Evolutionary conservation across 1,140 invertebrate species (phyloP).

Genomic region (Ooceraea biroi): DNA sequence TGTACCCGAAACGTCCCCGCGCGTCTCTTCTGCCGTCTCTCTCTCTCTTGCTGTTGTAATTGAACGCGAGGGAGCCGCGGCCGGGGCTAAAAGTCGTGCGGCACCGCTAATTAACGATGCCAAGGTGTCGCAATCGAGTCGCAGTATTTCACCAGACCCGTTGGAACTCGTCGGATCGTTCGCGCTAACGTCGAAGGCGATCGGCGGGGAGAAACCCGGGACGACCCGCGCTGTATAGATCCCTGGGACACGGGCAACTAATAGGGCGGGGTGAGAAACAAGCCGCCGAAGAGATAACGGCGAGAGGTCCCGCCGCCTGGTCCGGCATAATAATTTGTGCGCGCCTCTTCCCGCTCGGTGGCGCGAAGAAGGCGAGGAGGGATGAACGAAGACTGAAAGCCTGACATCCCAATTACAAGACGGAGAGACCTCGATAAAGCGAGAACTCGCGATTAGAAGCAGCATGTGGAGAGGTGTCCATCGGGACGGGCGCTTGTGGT

Average conservation of each 20-base stretch:
- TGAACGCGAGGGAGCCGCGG: conserved; percentile 72
- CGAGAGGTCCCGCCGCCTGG: conserved; percentile 41
- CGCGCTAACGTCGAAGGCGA: conserved; percentile 8
- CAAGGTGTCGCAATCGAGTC: conserved; percentile 82
- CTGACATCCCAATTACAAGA: conserved; percentile 69
- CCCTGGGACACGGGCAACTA: conserved; percentile 79
- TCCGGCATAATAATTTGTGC: conserved; percentile 76
- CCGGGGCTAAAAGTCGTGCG: conserved; percentile 75
- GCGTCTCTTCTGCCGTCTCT: background rate
- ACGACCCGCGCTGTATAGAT: conserved; percentile 64
- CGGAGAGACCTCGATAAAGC: conserved; percentile 49
- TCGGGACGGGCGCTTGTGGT: background rate
- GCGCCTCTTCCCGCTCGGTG: conserved; percentile 9
- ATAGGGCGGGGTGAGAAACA: conserved; percentile 82
- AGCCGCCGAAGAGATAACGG: conserved; percentile 80
- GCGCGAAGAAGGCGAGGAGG: background rate
- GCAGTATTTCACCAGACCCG: conserved; percentile 80
- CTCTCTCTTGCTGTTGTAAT: conserved; percentile 67
- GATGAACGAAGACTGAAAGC: conserved; percentile 36
- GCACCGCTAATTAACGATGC: conserved; percentile 81
- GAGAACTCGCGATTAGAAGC: conserved; percentile 23
- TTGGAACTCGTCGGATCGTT: conserved; percentile 51
- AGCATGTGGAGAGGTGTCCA: background rate
- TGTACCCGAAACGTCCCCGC: conserved; percentile 51
- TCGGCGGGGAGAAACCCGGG: conserved; percentile 14